Evolutionary conservation across 2,888 invertebrate species (phyloP).

Genomic region (Hyppa rectilinea): DNA sequence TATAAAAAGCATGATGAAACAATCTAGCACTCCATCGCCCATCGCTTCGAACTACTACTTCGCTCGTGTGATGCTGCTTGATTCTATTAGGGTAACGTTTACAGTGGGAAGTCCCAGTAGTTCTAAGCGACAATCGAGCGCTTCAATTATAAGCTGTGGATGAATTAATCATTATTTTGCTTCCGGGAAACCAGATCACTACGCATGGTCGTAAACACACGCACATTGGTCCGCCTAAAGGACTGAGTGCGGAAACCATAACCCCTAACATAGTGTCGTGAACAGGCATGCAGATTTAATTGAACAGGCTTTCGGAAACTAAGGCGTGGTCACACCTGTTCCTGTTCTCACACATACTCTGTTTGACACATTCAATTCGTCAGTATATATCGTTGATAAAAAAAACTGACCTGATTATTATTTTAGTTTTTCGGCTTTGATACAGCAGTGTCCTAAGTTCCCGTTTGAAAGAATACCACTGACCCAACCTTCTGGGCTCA

Average conservation of each 20-base stretch:
- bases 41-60: neutral
- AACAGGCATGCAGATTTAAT: neutral
- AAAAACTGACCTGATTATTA: neutral
- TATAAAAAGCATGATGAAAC: neutral
- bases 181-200: neutral
- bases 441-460: too few relatives aligned
- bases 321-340: too few relatives aligned
- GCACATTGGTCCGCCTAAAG: too few relatives aligned
- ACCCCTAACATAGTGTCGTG: too few relatives aligned
- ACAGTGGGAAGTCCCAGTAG: neutral
- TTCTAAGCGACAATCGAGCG: neutral
- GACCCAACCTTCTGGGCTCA: too few relatives aligned
- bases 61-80: neutral
- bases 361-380: neutral
- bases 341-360: neutral
- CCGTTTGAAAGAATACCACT: too few relatives aligned
- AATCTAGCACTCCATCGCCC: neutral
- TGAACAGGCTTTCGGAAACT: neutral
- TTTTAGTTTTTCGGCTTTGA: neutral
- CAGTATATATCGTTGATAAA: neutral
- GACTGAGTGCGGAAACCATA: too few relatives aligned
- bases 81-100: neutral
- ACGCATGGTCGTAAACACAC: too few relatives aligned
- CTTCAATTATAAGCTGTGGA: neutral
- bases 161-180: slow-evolving; percentile 1